Percentiles rank a stretch among this genome's conserved stretches.
phyloP scores from a whole-genome alignment of 2,797 vertebrate genomes.

The Crenuchus spilurus region DNA sequence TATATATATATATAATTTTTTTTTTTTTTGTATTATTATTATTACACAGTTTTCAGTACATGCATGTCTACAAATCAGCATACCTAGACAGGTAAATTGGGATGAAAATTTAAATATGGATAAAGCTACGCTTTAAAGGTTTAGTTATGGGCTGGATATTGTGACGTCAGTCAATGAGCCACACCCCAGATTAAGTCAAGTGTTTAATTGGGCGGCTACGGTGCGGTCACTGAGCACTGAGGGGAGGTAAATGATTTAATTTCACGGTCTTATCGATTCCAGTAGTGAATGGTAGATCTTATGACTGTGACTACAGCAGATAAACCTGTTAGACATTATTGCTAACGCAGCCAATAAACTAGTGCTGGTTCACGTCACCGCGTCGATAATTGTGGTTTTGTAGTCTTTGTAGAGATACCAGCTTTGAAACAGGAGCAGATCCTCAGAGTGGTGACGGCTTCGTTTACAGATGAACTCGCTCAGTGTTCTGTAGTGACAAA shows the following conservation, averaged over 20 bases:
- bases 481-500: background rate
- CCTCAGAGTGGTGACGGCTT: no score
- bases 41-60: no score
- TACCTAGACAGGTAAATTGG: background rate
- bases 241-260: background rate
- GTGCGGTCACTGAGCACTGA: background rate
- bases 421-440: background rate
- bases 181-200: background rate
- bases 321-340: background rate
- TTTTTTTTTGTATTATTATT: no score
- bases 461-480: no score
- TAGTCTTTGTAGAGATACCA: background rate
- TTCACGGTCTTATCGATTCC: background rate
- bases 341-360: background rate
- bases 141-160: background rate
- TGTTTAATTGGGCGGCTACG: background rate
- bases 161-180: background rate
- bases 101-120: background rate
- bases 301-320: background rate
- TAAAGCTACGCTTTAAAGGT: background rate
- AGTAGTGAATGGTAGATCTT: constrained; percentile 19
- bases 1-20: no score
- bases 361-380: background rate
- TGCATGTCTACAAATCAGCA: no score
- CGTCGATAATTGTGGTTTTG: background rate